Evolutionary conservation across 2,113 vertebrate genomes (phyloP).

Genomic region (Heloderma charlesbogerti): DNA sequence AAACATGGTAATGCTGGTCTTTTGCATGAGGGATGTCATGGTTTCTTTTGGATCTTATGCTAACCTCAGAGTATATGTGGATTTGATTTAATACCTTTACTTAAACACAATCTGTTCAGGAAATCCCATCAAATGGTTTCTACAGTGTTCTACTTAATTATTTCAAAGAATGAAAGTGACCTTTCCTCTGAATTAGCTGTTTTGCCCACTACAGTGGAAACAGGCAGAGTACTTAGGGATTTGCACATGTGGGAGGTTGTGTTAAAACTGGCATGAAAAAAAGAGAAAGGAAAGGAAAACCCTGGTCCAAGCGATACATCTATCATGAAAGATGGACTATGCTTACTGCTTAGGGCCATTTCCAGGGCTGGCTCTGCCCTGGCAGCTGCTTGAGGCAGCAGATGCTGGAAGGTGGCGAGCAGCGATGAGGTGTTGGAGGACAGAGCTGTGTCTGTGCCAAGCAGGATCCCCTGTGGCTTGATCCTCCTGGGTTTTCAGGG

Average conservation of each 20-base stretch:
- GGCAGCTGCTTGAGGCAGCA: too few species aligned
- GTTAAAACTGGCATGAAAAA: constrained; percentile 26
- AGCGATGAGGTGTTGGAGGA: too few species aligned
- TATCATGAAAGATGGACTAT: constrained; percentile 26
- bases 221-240: constrained; percentile 37
- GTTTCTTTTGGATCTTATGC: constrained; percentile 19
- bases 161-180: constrained; percentile 59
- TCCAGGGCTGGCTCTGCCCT: not conserved
- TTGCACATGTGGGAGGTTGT: constrained; percentile 18
- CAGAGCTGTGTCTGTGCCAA: too few species aligned
- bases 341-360: constrained; percentile 10
- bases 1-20: not conserved
- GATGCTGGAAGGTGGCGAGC: too few species aligned
- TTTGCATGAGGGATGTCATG: not conserved
- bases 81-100: constrained; percentile 60
- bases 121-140: constrained; percentile 53
- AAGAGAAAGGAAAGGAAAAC: not conserved
- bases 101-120: constrained; percentile 52
- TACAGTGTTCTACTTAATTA: constrained; percentile 59
- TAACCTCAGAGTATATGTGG: constrained; percentile 24
- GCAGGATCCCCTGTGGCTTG: not conserved
- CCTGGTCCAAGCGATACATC: not conserved
- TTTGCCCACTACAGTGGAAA: constrained; percentile 31
- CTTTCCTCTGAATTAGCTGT: constrained; percentile 54
- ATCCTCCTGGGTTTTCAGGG: not conserved